A percentile compares a stretch with the other conserved stretches of the same genome.
Conservation (phyloP, 2,113 vertebrate genomes). For the Ptilorrhoa leucosticta region DNA sequence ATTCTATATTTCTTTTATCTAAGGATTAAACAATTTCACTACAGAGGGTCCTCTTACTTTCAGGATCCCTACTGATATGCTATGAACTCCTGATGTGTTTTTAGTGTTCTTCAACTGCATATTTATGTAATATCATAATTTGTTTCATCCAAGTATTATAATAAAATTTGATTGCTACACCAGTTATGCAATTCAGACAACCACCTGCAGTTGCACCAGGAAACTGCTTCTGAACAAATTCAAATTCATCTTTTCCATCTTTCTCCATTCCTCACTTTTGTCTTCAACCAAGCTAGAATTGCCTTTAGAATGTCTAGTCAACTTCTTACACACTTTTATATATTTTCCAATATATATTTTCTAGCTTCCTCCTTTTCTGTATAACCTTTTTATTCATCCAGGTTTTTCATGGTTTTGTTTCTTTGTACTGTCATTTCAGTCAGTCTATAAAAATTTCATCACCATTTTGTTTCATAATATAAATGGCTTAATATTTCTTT, state of each 20-base stretch:
- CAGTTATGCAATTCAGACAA: not conserved
- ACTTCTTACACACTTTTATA: not conserved
- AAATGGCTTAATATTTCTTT: not conserved
- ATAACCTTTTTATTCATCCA: not conserved
- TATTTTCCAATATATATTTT: not conserved
- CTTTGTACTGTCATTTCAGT: not conserved
- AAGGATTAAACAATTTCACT: not conserved
- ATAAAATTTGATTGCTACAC: not conserved
- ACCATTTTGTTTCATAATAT: not conserved
- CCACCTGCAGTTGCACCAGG: not conserved
- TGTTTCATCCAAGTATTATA: not conserved
- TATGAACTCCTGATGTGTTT: not conserved
- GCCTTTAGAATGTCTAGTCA: not conserved
- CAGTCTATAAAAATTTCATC: not conserved
- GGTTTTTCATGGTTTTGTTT: not conserved
- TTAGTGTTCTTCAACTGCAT: not conserved
- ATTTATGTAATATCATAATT: not conserved
- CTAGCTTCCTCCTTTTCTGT: not conserved
- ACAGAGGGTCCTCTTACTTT: not conserved
- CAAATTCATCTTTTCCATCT: not conserved
- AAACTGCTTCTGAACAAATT: not conserved
- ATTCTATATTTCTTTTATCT: not conserved
- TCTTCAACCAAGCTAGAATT: not conserved
- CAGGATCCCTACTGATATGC: not conserved
- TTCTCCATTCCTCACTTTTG: not conserved